Base-by-base conservation (phyloP, 2,888 invertebrate genomes). In the Idaea biselata region DNA sequence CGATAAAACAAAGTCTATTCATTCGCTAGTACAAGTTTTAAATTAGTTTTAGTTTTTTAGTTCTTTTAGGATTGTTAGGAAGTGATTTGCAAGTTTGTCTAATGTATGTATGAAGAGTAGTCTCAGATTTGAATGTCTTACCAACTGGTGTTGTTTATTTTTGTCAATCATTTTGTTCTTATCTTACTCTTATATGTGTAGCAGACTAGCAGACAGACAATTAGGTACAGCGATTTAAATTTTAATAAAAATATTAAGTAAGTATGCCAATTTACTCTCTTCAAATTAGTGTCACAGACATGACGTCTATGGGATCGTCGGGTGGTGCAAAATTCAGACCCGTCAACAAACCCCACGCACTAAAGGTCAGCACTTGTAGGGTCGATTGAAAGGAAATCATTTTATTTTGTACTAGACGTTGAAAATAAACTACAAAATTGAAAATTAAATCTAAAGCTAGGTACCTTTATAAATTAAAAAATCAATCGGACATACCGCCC, bases 61-160 rank as follows among this genome's bases (percentile, higher is more conserved):
- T 82, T 84, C 83, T 79, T 76, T 75, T 78, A 76, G 76, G 74
- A 71, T 80, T 73, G 74, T 79, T 75, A 78, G 76, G 69, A 74
- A 77, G 73, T 73, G 66, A 70, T 72, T 73, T 59, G 18, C 44
- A 7, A 59, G 64, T 56, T 18, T 61, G 18, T 16, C 60, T 64
- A 63, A 33, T 68, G 32, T 18, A 0, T 14, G 0, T 7, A 16
- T 18, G 1, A 1, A 53, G 58, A 66, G 70, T 72, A 63, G 64
- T 61, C 68, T 73, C 66, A 69, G 66, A 67, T 58, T 44, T 55
- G 14, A 57, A 60, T 31, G 60, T 6, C 16, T 18, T 63, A 58
- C 14, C 18, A 17, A 59, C 56, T 16, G 18, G 25, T 62, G 33
- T 72, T 61, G 65, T 60, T 68, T 67, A 63, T 70, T 72, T 72